Conservation (phyloP, 2,797 vertebrate genomes). For the Pseudochirops cupreus region DNA sequence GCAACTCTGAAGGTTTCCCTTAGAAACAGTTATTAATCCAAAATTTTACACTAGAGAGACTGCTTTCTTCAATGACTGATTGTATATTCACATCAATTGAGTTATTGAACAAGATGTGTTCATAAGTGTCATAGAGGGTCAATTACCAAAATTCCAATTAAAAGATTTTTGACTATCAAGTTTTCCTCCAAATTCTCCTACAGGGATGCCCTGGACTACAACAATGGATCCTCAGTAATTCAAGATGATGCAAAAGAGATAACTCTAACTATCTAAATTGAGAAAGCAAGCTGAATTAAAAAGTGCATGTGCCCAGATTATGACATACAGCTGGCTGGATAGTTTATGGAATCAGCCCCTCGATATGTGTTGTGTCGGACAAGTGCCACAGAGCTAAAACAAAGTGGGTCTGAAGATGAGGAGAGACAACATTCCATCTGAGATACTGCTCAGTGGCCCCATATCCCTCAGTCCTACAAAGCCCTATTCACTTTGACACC, state of each 20-base stretch:
- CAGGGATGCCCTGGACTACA: not conserved
- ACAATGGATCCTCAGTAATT: not conserved
- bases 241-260: not conserved
- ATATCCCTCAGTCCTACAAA: not conserved
- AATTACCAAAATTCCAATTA: not conserved
- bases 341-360: not conserved
- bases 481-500: not conserved
- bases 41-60: not conserved
- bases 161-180: not conserved
- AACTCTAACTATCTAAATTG: not conserved
- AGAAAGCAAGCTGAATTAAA: not conserved
- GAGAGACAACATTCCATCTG: not conserved
- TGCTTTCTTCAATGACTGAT: not conserved
- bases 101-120: not conserved
- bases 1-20: not conserved
- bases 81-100: not conserved
- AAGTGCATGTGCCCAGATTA: not conserved
- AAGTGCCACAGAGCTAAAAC: not conserved
- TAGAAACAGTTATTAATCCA: not conserved
- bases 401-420: not conserved
- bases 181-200: not conserved
- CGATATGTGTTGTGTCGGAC: not conserved
- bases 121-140: not conserved
- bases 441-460: not conserved
- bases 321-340: not conserved